Percentiles rank a stretch among this genome's conserved stretches.
Conservation (phyloP, 2,113 vertebrate species). For the Hepsetus odoe region DNA sequence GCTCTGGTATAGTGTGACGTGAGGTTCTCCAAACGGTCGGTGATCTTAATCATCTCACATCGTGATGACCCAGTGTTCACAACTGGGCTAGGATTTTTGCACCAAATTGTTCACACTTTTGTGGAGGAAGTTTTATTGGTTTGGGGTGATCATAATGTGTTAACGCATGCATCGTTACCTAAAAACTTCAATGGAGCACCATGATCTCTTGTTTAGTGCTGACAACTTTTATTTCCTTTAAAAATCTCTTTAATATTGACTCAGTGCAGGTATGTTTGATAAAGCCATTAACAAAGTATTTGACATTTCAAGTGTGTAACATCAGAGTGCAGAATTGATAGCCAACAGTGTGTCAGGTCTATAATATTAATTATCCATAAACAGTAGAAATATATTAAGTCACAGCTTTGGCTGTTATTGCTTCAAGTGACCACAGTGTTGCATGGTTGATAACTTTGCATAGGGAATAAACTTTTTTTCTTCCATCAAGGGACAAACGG, state of each 20-base stretch:
- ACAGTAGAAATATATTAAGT: background rate
- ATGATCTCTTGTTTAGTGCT: no score
- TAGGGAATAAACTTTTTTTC: background rate
- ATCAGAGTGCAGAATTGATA: background rate
- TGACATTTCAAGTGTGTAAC: no score
- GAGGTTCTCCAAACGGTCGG: no score
- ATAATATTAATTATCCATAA: background rate
- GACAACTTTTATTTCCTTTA: background rate
- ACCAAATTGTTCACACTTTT: no score
- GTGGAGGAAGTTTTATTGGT: no score
- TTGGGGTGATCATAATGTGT: no score
- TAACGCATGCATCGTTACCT: no score
- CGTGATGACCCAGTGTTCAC: no score
- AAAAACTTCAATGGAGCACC: background rate
- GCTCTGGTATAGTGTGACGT: background rate
- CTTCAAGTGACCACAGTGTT: conserved; percentile 9
- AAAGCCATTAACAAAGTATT: no score
- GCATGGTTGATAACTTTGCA: conserved; percentile 5
- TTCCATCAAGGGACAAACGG: background rate
- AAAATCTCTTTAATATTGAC: background rate
- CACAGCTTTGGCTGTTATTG: background rate
- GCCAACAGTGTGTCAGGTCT: background rate
- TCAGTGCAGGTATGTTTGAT: background rate
- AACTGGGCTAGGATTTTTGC: no score
- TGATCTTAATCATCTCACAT: no score